Conservation (phyloP, 64 coral and sea anemone species). For the Acropora yongei region DNA sequence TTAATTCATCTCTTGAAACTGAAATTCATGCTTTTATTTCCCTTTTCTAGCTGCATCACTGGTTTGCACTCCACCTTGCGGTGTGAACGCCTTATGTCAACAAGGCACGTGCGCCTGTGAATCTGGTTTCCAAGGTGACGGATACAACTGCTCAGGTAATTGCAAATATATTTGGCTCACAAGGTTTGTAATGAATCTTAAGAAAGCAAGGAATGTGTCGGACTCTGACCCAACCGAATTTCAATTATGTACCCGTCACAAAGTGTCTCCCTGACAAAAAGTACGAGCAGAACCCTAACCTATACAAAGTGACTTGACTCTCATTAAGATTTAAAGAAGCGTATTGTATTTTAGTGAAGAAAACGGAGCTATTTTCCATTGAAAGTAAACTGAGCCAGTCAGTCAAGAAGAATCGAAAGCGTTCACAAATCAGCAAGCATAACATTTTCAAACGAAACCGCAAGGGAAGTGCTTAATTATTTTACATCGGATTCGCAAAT, state of each 20-base stretch:
- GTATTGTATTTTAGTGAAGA: no score
- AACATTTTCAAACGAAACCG: no score
- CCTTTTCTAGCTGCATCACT: not conserved
- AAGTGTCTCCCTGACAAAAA: not conserved
- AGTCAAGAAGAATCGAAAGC: no score
- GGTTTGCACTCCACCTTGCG: conserved; percentile 38
- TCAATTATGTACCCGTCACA: not conserved
- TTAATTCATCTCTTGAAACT: not conserved
- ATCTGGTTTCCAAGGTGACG: conserved; percentile 30
- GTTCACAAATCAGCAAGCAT: no score
- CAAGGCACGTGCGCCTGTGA: conserved; percentile 27
- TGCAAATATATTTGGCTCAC: not conserved
- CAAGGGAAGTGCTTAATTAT: no score
- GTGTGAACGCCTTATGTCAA: conserved; percentile 10
- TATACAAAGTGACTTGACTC: no score
- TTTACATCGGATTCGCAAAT: no score
- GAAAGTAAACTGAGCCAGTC: not conserved
- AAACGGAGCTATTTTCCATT: no score
- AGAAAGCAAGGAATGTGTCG: no score
- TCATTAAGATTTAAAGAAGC: no score
- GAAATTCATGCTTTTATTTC: not conserved
- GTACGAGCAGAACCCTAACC: not conserved
- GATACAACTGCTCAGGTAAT: conserved; percentile 39
- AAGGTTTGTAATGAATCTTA: not conserved
- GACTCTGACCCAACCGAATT: no score